Conservation (phyloP, 1,140 invertebrate species). For the Lerema accius region DNA sequence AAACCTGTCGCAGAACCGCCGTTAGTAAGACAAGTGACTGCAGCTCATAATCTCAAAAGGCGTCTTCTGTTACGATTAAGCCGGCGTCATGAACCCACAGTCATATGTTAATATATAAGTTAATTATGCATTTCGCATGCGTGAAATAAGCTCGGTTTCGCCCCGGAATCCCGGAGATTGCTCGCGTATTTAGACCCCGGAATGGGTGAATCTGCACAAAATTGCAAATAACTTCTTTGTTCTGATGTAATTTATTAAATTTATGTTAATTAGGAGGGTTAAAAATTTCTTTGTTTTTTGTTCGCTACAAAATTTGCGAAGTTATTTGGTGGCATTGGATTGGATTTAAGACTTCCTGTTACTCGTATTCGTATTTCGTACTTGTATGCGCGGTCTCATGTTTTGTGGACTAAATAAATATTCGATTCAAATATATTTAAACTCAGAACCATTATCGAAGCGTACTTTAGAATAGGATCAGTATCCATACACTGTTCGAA, state of each 20-base stretch:
- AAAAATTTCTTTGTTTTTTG: conserved; percentile 6
- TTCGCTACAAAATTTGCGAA: background rate
- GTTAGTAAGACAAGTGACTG: background rate
- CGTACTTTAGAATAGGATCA: too few species aligned
- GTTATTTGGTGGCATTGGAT: background rate
- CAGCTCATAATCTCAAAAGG: conserved; percentile 18
- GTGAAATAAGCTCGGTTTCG: conserved; percentile 55
- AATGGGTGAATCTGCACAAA: conserved; percentile 37
- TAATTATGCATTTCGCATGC: conserved; percentile 66
- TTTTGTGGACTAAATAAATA: too few species aligned
- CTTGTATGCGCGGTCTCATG: too few species aligned
- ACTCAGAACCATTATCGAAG: too few species aligned
- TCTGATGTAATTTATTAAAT: conserved; percentile 35
- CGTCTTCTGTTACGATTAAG: conserved; percentile 18
- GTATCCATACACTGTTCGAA: too few species aligned
- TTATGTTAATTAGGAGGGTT: conserved; percentile 35
- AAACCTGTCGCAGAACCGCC: too few species aligned
- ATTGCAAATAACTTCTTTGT: conserved; percentile 34
- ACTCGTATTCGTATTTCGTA: too few species aligned
- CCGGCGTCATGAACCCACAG: background rate
- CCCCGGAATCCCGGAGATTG: conserved; percentile 46
- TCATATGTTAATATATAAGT: conserved; percentile 58
- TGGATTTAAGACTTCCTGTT: too few species aligned
- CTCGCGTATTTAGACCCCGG: conserved; percentile 30
- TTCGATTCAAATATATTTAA: too few species aligned